Evolutionary conservation across 2,888 invertebrate species (phyloP).

Genomic region (Notodonta ziczac): DNA sequence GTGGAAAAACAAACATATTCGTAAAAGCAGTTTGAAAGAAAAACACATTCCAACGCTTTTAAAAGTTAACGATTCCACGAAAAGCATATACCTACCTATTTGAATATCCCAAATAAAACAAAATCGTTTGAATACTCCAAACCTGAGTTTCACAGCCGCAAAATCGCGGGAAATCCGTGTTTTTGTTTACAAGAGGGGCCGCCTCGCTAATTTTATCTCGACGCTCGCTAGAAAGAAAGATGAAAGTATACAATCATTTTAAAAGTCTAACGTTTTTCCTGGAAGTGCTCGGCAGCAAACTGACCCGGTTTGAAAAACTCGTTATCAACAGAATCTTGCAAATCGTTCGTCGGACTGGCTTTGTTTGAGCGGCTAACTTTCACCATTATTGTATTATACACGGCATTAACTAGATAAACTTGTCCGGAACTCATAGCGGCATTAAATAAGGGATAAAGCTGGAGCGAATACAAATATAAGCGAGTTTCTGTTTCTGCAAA

Average conservation of each 20-base stretch:
- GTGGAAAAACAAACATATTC: background rate
- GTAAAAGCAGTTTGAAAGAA: background rate
- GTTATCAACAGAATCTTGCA: slow-evolving; percentile 23
- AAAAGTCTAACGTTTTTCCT: slow-evolving; percentile 28
- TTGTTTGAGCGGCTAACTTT: background rate
- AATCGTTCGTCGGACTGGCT: background rate
- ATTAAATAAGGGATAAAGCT: too few species aligned
- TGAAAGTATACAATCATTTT: slow-evolving; percentile 36
- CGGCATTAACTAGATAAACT: background rate
- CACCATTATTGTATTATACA: background rate
- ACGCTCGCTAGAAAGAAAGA: slow-evolving; percentile 38
- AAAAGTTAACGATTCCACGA: slow-evolving; percentile 17
- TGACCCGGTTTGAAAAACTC: slow-evolving; percentile 29
- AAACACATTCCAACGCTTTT: slow-evolving; percentile 1
- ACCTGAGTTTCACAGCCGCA: slow-evolving; percentile 21
- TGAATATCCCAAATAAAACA: slow-evolving; percentile 20
- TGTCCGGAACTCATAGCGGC: too few species aligned
- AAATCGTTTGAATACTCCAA: slow-evolving; percentile 22
- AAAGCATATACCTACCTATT: slow-evolving; percentile 9
- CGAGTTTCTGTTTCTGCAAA: too few species aligned
- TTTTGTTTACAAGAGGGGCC: slow-evolving; percentile 43
- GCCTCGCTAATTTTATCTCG: slow-evolving; percentile 42
- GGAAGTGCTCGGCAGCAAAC: slow-evolving; percentile 32
- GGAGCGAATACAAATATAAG: too few species aligned
- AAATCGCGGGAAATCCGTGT: slow-evolving; percentile 45